phyloP scores from a whole-genome alignment of 2,888 invertebrate genomes.

The Ophioninae sp. region DNA sequence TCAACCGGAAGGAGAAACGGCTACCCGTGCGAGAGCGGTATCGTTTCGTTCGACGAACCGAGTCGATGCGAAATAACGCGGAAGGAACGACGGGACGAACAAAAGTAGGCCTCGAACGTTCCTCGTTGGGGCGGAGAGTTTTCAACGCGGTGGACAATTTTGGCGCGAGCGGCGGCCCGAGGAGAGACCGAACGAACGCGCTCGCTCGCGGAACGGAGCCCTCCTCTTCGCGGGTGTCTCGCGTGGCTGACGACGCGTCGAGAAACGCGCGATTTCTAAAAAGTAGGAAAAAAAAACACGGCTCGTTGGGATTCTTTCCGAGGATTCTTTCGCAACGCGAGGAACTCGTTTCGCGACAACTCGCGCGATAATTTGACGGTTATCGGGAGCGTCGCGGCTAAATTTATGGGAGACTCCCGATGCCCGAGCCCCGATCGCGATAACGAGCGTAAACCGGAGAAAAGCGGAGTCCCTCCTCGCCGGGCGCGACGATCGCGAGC shows the following conservation, averaged over 20 bases:
- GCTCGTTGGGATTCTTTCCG: too few relatives aligned
- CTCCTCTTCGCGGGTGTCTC: not conserved
- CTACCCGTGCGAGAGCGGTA: not conserved
- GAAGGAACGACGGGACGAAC: slow-evolving; percentile 5
- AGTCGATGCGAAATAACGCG: too few relatives aligned
- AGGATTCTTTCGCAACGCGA: slow-evolving; percentile 14
- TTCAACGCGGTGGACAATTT: not conserved
- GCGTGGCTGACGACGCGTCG: slow-evolving; percentile 29
- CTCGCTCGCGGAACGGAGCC: not conserved
- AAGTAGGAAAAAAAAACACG: not conserved
- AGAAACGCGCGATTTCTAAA: slow-evolving; percentile 42
- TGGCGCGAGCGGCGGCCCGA: not conserved
- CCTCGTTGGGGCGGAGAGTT: too few relatives aligned
- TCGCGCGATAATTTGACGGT: slow-evolving; percentile 43
- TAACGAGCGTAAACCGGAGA: slow-evolving; percentile 24
- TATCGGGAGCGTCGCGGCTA: slow-evolving; percentile 32
- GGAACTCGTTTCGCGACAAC: slow-evolving; percentile 39
- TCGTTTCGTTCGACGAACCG: too few relatives aligned
- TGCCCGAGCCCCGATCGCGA: slow-evolving; percentile 29
- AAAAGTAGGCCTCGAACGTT: too few relatives aligned
- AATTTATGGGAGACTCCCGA: slow-evolving; percentile 55
- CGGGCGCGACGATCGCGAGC: slow-evolving; percentile 27
- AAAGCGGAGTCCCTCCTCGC: too few relatives aligned
- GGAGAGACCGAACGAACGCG: not conserved
- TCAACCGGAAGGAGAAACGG: slow-evolving; percentile 39